A percentile compares a stretch with the other conserved stretches of the same genome.
Conservation (phyloP, 2,888 invertebrate species). For the Meteorus colon region DNA sequence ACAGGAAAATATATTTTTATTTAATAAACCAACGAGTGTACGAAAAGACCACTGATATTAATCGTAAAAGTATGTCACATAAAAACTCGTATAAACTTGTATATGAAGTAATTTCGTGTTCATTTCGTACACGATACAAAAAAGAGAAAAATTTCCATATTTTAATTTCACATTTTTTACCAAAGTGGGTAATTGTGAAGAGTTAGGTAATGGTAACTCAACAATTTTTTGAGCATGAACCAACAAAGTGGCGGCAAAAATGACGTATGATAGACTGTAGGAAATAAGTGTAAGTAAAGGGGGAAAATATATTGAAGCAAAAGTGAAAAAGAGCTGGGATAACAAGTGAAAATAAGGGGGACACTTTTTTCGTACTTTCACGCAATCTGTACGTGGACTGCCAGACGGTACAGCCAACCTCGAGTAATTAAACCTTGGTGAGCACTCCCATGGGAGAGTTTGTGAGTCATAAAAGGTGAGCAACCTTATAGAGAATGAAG, state of each 20-base stretch:
- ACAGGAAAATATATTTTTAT: background rate
- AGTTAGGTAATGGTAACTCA: conserved; percentile 5
- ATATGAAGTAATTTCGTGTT: background rate
- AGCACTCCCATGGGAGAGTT: conserved; percentile 40
- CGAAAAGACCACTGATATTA: background rate
- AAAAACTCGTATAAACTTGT: background rate
- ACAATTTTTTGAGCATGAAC: conserved; percentile 31
- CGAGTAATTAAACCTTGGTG: conserved; percentile 46
- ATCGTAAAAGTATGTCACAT: background rate
- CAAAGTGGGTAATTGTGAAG: background rate
- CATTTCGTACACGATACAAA: background rate
- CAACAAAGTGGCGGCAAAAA: conserved; percentile 22
- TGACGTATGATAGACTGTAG: conserved; percentile 21
- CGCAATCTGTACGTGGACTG: conserved; percentile 43
- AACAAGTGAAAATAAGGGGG: conserved; percentile 19
- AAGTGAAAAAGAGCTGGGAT: conserved; percentile 19
- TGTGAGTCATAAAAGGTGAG: conserved; percentile 39
- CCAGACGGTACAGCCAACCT: conserved; percentile 39
- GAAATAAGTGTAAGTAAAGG: background rate
- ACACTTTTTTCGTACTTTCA: conserved; percentile 38
- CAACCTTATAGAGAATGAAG: conserved; percentile 28
- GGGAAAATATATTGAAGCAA: conserved; percentile 15
- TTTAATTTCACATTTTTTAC: background rate
- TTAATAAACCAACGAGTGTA: background rate
- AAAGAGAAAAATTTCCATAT: background rate